Percentiles rank a stretch among this genome's conserved stretches.
Evolutionary conservation across 2,888 invertebrate genomes (phyloP).

Genomic region (Metellina segmentata): DNA sequence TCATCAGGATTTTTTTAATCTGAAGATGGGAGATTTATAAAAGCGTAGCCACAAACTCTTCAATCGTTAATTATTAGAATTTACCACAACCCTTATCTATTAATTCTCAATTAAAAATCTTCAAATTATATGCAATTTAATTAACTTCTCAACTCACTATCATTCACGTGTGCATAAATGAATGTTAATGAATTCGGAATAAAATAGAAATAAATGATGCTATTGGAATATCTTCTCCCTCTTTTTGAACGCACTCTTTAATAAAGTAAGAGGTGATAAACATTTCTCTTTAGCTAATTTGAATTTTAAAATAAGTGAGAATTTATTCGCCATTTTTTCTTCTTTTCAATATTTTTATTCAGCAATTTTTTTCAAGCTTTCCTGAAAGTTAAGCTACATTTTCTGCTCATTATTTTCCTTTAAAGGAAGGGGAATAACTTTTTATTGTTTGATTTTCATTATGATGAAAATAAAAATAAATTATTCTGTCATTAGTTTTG

Average conservation of each 20-base stretch:
- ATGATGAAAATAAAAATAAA: background rate
- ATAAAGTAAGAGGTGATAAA: background rate
- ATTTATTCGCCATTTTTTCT: background rate
- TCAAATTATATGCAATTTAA: background rate
- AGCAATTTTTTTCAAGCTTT: background rate
- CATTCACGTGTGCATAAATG: background rate
- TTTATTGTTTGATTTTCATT: background rate
- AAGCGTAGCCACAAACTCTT: too few species aligned
- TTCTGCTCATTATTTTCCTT: conserved; percentile 4
- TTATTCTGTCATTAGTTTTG: conserved; percentile 1
- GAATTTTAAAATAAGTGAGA: conserved; percentile 13
- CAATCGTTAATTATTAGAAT: too few species aligned
- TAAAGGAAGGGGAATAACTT: background rate
- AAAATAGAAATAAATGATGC: background rate
- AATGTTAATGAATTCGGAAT: background rate
- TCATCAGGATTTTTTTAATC: too few species aligned
- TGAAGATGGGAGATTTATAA: too few species aligned
- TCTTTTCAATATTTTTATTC: background rate
- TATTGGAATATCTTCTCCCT: background rate
- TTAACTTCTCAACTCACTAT: background rate
- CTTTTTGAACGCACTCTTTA: background rate
- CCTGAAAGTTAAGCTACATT: background rate
- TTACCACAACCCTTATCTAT: too few species aligned
- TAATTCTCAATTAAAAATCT: background rate
- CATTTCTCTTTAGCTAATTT: background rate